phyloP scores from a whole-genome alignment of 35 echinoderm and acorn worm species.

The Ophiothrix spiculata region DNA sequence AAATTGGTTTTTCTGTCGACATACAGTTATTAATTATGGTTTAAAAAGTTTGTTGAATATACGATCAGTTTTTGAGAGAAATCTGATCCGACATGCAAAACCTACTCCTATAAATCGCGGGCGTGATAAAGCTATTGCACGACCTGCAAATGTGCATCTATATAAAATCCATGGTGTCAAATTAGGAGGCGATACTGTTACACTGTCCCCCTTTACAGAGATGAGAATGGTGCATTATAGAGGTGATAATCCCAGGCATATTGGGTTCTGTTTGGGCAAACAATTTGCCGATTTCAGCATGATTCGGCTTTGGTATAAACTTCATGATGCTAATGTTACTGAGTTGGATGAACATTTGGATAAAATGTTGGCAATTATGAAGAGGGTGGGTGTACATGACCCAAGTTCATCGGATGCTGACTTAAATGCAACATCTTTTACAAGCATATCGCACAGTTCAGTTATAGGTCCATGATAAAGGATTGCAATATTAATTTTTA shows the following conservation, averaged over 20 bases:
- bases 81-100: constrained; percentile 29
- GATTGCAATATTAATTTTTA: too few species aligned
- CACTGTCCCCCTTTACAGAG: constrained; percentile 54
- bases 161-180: constrained; percentile 94
- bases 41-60: background rate
- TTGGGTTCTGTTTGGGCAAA: constrained; percentile 30
- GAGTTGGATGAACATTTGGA: background rate
- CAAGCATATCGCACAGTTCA: too few species aligned
- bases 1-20: constrained; percentile 51
- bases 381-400: too few species aligned
- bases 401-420: too few species aligned
- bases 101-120: constrained; percentile 67
- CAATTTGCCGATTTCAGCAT: constrained; percentile 41
- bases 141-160: constrained; percentile 67
- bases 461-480: too few species aligned
- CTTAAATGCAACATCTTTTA: too few species aligned
- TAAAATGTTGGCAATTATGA: background rate
- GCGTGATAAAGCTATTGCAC: constrained; percentile 72
- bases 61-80: constrained; percentile 59
- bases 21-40: background rate
- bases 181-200: constrained; percentile 55
- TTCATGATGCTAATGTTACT: background rate
- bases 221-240: constrained; percentile 88
- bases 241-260: constrained; percentile 69
- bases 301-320: constrained; percentile 47